A percentile compares a stretch with the other conserved stretches of the same genome.
Evolutionary conservation across 1,140 invertebrate species (phyloP).

Genomic region (Neoseiulus cucumeris): DNA sequence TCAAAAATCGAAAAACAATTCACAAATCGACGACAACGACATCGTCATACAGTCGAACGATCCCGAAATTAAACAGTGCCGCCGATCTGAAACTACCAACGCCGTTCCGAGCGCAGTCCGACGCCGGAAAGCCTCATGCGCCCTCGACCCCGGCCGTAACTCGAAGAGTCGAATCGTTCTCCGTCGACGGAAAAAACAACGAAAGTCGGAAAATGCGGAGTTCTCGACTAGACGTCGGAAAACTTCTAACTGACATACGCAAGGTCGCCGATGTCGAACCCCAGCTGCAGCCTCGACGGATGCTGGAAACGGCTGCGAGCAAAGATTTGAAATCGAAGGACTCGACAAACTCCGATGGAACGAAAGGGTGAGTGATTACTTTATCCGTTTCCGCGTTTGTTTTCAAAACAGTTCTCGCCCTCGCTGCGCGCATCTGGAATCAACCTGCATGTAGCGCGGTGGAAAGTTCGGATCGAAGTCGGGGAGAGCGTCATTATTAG

Average conservation of each 20-base stretch:
- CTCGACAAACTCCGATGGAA: no score
- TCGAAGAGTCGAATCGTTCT: neutral
- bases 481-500: no score
- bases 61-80: neutral
- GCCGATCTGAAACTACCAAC: neutral
- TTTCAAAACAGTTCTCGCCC: no score
- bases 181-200: neutral
- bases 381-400: no score
- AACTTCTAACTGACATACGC: neutral
- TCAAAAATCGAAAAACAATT: neutral
- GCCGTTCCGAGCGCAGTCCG: neutral
- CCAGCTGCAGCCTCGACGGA: neutral
- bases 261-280: conserved; percentile 2
- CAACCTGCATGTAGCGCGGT: no score
- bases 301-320: neutral
- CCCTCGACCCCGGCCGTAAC: neutral
- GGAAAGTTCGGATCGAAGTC: no score
- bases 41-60: no score
- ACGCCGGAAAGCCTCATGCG: neutral
- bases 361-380: no score
- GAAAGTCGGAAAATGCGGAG: conserved; percentile 5
- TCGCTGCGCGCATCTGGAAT: no score
- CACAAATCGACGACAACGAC: no score
- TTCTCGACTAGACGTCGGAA: neutral
- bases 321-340: no score